A percentile compares a stretch with the other conserved stretches of the same genome.
phyloP scores from a whole-genome alignment of 2,113 vertebrate species.

The Lepisosteus osseus region DNA sequence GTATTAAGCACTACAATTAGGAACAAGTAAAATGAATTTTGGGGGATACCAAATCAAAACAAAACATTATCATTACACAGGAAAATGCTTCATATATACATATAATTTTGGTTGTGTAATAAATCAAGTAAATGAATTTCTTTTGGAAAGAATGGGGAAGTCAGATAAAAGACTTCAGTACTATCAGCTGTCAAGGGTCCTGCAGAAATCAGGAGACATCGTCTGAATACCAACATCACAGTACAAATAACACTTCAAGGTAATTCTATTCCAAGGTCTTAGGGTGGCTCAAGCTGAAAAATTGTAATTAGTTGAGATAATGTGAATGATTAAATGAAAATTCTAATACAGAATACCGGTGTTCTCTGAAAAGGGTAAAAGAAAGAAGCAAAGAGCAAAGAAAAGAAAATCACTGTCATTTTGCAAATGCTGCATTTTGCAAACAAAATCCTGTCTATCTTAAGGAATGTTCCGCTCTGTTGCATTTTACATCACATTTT shows the following conservation, averaged over 20 bases:
- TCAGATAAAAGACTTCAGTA: slow-evolving; percentile 52
- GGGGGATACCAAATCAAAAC: background rate
- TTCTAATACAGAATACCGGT: background rate
- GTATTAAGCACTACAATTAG: too few species aligned
- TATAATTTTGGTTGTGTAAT: slow-evolving; percentile 37
- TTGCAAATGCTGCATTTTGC: background rate
- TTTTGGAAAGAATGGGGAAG: slow-evolving; percentile 56
- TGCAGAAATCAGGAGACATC: slow-evolving; percentile 41
- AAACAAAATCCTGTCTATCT: too few species aligned
- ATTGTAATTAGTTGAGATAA: slow-evolving; percentile 36
- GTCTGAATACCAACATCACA: slow-evolving; percentile 47
- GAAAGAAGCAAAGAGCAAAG: background rate
- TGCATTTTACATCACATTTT: too few species aligned
- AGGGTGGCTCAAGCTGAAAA: slow-evolving; percentile 32
- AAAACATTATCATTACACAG: too few species aligned
- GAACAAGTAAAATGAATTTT: too few species aligned
- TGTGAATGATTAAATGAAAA: slow-evolving; percentile 37
- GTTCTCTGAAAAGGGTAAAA: background rate
- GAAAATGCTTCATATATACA: too few species aligned
- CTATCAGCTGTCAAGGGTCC: slow-evolving; percentile 31
- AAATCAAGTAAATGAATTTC: slow-evolving; percentile 43
- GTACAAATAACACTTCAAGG: slow-evolving; percentile 42
- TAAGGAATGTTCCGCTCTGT: too few species aligned
- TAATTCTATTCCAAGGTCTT: slow-evolving; percentile 35
- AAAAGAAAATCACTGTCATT: background rate